phyloP scores from a whole-genome alignment of 2,113 vertebrate species.

The Zosterops pallidus region DNA sequence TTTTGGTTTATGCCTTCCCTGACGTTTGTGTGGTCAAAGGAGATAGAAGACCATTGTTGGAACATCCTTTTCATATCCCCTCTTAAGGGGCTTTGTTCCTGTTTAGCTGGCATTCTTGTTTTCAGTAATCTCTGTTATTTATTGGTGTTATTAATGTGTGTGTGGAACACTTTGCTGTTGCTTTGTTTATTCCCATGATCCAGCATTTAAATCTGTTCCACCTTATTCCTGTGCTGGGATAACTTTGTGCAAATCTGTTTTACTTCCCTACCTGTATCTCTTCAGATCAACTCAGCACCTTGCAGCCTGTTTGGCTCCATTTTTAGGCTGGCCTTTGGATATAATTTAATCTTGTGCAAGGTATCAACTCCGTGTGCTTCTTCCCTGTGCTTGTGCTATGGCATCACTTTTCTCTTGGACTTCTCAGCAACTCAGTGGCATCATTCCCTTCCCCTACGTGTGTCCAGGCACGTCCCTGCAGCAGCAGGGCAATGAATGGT shows the following conservation, averaged over 20 bases:
- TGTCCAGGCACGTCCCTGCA: not conserved
- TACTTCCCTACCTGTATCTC: not conserved
- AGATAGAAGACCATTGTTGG: slow-evolving; percentile 8
- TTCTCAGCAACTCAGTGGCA: not conserved
- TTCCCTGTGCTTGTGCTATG: not conserved
- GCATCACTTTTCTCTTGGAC: not conserved
- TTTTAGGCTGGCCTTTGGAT: not conserved
- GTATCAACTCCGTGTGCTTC: rapidly evolving
- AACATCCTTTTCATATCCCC: not conserved
- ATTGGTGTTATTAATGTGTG: not conserved
- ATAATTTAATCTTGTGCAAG: not conserved
- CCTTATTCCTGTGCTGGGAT: not conserved
- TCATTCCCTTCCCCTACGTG: not conserved
- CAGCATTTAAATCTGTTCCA: not conserved
- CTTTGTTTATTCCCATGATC: not conserved
- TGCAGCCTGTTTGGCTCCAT: not conserved
- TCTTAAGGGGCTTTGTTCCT: not conserved
- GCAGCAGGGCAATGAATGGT: not conserved
- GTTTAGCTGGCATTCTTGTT: not conserved
- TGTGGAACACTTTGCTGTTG: not conserved
- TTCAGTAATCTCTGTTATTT: not conserved
- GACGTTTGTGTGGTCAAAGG: not conserved
- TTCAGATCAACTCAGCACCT: not conserved
- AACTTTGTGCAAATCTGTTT: not conserved
- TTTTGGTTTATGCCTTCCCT: slow-evolving; percentile 32